These are phyloP conservation scores for Drosophila willistoni DNA, from an alignment of 1,140 invertebrate species.

Conservation along the genomic window DNA sequence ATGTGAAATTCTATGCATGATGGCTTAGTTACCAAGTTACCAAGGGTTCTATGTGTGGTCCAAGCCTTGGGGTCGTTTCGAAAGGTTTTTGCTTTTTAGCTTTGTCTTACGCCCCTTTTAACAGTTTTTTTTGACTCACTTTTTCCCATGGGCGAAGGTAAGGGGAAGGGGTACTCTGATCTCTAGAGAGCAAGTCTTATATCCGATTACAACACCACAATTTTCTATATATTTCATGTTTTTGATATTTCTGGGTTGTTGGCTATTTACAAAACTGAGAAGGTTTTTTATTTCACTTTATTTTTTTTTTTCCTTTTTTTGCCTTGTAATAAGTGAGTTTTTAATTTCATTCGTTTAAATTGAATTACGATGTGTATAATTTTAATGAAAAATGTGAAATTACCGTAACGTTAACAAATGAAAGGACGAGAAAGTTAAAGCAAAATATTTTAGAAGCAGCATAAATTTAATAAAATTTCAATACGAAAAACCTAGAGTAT, in stretches of 20 bases:
- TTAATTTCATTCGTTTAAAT: constrained; percentile 53
- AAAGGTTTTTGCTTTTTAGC: constrained; percentile 32
- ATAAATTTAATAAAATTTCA: neutral
- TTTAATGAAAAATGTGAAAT: constrained; percentile 3
- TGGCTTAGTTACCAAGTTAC: constrained; percentile 50
- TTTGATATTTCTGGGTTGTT: constrained; percentile 41
- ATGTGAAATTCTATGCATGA: constrained; percentile 64
- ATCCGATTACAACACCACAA: constrained; percentile 78
- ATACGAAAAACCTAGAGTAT: neutral
- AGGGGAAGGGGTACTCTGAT: constrained; percentile 21
- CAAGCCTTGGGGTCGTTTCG: neutral
- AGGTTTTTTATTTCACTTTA: constrained; percentile 38
- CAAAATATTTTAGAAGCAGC: neutral
- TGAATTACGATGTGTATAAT: constrained; percentile 11
- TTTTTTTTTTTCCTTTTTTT: constrained; percentile 4
- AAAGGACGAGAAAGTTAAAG: neutral
- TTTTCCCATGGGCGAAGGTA: neutral
- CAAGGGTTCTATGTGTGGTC: constrained; percentile 24
- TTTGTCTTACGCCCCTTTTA: constrained; percentile 46
- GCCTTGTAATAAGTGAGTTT: constrained; percentile 33
- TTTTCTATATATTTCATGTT: constrained; percentile 27
- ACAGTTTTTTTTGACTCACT: neutral
- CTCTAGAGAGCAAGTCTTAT: constrained; percentile 72
- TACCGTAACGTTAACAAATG: neutral
- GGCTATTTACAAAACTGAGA: constrained; percentile 26